phyloP scores from a whole-genome alignment of 2,888 invertebrate genomes.

The Brachynemurus nebulosus region DNA sequence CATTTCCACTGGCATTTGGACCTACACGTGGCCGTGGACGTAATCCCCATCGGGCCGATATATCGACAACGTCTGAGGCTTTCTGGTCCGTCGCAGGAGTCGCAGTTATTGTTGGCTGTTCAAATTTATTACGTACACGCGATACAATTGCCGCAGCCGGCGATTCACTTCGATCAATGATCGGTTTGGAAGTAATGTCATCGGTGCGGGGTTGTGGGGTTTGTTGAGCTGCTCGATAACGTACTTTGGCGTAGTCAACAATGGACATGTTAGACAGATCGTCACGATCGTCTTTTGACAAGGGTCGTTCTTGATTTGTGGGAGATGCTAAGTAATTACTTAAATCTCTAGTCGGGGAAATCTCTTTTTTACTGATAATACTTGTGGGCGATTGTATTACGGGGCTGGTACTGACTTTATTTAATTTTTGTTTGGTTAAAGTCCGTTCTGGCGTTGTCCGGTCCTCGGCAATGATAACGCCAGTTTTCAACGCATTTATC shows the following conservation, averaged over 20 bases:
- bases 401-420: not conserved
- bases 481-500: conserved; percentile 64
- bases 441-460: conserved; percentile 18
- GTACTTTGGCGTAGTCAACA: conserved; percentile 50
- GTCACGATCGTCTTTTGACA: conserved; percentile 26
- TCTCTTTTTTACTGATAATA: not conserved
- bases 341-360: not conserved
- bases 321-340: not conserved
- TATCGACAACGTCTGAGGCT: conserved; percentile 27
- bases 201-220: conserved; percentile 33
- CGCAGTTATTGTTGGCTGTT: conserved; percentile 16
- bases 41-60: conserved; percentile 28
- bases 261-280: conserved; percentile 34
- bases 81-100: conserved; percentile 19
- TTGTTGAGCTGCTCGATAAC: conserved; percentile 43
- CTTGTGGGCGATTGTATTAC: not conserved
- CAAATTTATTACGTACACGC: conserved; percentile 24
- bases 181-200: conserved; percentile 14
- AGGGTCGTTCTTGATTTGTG: conserved; percentile 2
- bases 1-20: conserved; percentile 30
- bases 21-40: conserved; percentile 28
- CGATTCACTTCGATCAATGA: conserved; percentile 11
- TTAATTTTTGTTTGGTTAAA: not conserved
- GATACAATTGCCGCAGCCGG: conserved; percentile 19
- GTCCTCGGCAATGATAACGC: conserved; percentile 43